phyloP scores from a whole-genome alignment of 2,113 vertebrate genomes.

The Neolamprologus devosi region DNA sequence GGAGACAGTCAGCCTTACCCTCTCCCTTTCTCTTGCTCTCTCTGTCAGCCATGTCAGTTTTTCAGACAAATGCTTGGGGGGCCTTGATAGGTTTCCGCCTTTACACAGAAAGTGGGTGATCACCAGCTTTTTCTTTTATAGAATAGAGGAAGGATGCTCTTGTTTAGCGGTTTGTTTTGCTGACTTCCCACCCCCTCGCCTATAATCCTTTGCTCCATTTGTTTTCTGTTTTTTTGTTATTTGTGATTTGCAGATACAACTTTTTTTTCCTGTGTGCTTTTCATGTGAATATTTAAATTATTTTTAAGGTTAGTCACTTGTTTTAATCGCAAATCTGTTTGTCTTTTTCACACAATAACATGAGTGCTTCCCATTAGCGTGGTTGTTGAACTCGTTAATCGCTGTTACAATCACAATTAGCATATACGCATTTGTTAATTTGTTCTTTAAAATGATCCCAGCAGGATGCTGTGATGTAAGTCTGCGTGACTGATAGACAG shows the following conservation, averaged over 20 bases:
- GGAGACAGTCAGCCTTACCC: slow-evolving; percentile 20
- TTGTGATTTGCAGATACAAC: neutral
- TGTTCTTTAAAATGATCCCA: neutral
- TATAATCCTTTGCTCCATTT: slow-evolving; percentile 11
- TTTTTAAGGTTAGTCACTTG: neutral
- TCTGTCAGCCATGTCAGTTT: neutral
- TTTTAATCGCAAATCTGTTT: neutral
- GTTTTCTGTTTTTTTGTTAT: neutral
- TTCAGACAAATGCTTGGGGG: neutral
- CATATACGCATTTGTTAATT: neutral
- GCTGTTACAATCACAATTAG: neutral
- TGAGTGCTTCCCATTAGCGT: neutral
- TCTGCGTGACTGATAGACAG: slow-evolving; percentile 18
- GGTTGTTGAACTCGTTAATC: neutral
- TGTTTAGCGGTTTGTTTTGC: neutral
- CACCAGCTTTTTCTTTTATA: neutral
- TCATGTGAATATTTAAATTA: neutral
- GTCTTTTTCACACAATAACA: neutral
- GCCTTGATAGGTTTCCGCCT: neutral
- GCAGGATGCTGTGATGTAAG: neutral
- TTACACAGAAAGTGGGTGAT: neutral
- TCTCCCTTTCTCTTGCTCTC: neutral
- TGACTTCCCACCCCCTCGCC: neutral
- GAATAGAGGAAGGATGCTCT: neutral
- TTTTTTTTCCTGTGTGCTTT: neutral